These are phyloP conservation scores for Dendronephthya gigantea DNA, from an alignment of 64 coral and sea anemone species.

Conservation along the genomic window DNA sequence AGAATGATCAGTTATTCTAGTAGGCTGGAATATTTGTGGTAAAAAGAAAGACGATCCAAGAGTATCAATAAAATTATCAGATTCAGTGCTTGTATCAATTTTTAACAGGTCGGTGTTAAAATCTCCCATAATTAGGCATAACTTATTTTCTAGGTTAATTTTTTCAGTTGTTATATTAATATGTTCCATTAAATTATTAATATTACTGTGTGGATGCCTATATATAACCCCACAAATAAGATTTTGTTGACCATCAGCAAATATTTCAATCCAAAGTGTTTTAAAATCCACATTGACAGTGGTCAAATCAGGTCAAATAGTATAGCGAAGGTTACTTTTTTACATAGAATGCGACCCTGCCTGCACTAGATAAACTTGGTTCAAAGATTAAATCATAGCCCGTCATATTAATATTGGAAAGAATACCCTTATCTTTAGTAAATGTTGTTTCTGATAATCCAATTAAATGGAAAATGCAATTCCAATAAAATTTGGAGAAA, in stretches of 20 bases:
- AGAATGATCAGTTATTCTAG: constrained; percentile 6
- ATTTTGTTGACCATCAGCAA: neutral
- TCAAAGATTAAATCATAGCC: neutral
- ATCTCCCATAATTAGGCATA: neutral
- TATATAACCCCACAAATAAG: neutral
- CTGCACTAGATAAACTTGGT: neutral
- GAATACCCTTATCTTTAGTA: neutral
- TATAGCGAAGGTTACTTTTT: neutral
- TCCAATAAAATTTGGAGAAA: too few relatives aligned
- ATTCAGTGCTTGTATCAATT: neutral
- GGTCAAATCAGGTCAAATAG: neutral
- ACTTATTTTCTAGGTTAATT: neutral
- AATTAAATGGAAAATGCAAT: too few relatives aligned
- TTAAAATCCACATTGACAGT: neutral
- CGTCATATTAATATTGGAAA: neutral
- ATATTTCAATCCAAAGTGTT: neutral
- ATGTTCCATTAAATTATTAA: too few relatives aligned
- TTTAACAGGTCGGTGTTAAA: neutral
- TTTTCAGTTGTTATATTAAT: neutral
- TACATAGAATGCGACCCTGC: neutral
- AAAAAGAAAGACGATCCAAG: neutral
- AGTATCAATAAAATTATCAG: neutral
- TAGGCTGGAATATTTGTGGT: neutral
- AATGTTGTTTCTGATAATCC: too few relatives aligned
- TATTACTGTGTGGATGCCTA: too few relatives aligned